phyloP scores from a whole-genome alignment of 2,113 vertebrate species.

The Phylloscopus trochilus region DNA sequence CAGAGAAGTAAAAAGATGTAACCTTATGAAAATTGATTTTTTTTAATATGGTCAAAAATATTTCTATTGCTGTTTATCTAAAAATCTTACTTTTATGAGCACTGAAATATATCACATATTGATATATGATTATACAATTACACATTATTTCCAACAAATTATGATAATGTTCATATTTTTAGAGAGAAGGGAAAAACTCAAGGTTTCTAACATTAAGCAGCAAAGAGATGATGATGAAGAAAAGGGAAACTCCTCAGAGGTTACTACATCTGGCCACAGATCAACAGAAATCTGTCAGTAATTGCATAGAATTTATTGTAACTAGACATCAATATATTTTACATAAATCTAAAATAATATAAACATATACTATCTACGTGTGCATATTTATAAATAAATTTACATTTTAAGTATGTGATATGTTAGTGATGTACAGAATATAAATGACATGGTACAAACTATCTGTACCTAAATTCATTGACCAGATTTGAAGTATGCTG shows the following conservation, averaged over 20 bases:
- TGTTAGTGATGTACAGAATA: background rate
- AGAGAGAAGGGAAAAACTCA: background rate
- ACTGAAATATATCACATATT: background rate
- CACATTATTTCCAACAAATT: conserved; percentile 10
- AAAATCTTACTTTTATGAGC: conserved; percentile 62
- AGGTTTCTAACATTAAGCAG: background rate
- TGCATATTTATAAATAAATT: conserved; percentile 40
- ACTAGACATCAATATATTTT: background rate
- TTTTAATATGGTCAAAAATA: conserved; percentile 81
- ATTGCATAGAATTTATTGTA: background rate
- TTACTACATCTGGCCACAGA: background rate
- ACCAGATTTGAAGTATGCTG: background rate
- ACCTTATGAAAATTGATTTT: conserved; percentile 91
- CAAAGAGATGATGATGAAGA: background rate
- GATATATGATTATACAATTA: background rate
- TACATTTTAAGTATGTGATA: background rate
- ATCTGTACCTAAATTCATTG: background rate
- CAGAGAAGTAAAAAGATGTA: conserved; percentile 83
- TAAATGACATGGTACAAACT: background rate
- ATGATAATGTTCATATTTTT: background rate
- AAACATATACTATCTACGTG: background rate
- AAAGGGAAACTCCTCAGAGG: background rate
- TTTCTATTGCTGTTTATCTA: conserved; percentile 76
- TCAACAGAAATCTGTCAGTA: background rate
- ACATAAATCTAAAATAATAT: conserved; percentile 12